These are phyloP conservation scores for Drosophila sordidapex DNA, from an alignment of 2,888 invertebrate genomes.

Conservation along the genomic window DNA sequence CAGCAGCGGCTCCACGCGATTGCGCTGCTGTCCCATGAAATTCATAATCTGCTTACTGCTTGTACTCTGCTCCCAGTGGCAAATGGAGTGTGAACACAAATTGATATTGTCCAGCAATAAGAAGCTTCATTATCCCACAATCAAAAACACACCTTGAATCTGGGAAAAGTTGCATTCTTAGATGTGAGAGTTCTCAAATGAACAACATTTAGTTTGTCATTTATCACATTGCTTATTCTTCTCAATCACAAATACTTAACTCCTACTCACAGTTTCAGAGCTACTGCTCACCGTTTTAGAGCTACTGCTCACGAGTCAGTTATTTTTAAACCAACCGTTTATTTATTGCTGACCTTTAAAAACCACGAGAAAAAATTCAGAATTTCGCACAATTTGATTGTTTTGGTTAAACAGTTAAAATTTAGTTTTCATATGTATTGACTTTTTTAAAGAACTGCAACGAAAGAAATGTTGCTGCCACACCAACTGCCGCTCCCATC, in stretches of 20 bases:
- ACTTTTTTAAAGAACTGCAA: neutral
- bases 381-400: neutral
- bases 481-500: neutral
- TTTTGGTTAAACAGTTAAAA: neutral
- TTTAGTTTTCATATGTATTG: neutral
- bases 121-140: neutral
- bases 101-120: neutral
- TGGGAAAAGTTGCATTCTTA: neutral
- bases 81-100: neutral
- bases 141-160: neutral
- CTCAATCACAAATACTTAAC: neutral
- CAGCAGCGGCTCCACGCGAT: constrained; percentile 58
- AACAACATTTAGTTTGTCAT: neutral
- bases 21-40: constrained; percentile 37
- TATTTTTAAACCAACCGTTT: neutral
- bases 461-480: neutral
- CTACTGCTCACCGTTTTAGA: no score
- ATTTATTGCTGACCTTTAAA: neutral
- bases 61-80: neutral
- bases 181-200: neutral
- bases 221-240: neutral
- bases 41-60: constrained; percentile 18
- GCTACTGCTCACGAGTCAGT: neutral
- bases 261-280: neutral
- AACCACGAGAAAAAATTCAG: neutral